These are phyloP conservation scores for Prionailurus viverrinus DNA, from an alignment of 2,113 vertebrate species.

Conservation along the genomic window DNA sequence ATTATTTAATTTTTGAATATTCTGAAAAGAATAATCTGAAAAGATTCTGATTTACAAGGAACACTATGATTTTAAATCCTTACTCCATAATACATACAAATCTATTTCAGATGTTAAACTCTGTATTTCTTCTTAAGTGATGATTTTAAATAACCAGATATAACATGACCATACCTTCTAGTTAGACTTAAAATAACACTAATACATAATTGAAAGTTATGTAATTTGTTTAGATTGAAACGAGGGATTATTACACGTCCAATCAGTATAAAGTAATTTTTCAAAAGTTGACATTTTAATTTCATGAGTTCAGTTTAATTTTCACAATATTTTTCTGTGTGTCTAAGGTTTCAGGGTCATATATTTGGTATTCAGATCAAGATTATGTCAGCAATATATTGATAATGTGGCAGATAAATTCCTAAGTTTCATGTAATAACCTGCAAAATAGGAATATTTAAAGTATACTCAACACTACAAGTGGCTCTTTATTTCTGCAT, in stretches of 20 bases:
- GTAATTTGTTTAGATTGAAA: background rate
- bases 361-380: background rate
- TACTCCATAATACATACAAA: background rate
- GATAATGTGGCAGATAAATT: background rate
- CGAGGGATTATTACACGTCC: background rate
- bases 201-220: background rate
- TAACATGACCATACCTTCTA: background rate
- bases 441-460: background rate
- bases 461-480: background rate
- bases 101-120: background rate
- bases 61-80: background rate
- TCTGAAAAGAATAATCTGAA: background rate
- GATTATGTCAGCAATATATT: background rate
- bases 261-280: background rate
- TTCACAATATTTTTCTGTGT: background rate
- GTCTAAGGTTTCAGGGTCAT: background rate
- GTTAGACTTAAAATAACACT: background rate
- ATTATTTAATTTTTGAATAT: background rate
- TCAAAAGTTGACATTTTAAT: background rate
- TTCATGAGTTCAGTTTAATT: slow-evolving; percentile 17
- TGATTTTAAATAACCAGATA: background rate
- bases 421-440: background rate
- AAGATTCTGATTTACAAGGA: background rate
- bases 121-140: background rate
- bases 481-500: background rate